Percentiles rank a stretch among this genome's conserved stretches.
phyloP scores from a whole-genome alignment of 2,113 vertebrate genomes.

The Stictonetta naevosa region DNA sequence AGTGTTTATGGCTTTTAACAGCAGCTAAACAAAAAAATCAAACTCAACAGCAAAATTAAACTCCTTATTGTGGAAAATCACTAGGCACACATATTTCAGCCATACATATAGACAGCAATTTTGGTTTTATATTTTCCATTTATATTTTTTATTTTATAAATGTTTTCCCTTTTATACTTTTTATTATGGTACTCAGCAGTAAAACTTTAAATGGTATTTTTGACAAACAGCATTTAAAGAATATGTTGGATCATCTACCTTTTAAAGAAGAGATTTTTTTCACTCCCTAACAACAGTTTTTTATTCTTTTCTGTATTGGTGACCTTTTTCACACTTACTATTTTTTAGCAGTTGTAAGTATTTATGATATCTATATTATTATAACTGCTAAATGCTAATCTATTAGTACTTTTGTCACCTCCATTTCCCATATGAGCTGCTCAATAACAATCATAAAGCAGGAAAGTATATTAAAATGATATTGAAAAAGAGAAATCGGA shows the following conservation, averaged over 20 bases:
- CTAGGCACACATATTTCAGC: neutral
- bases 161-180: neutral
- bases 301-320: neutral
- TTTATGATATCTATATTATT: neutral
- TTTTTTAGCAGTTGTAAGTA: neutral
- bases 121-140: neutral
- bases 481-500: slow-evolving; percentile 4
- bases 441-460: neutral
- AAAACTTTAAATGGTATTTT: neutral
- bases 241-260: neutral
- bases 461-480: neutral
- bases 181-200: neutral
- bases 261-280: neutral
- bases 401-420: neutral
- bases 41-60: neutral
- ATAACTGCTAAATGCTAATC: neutral
- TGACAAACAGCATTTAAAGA: neutral
- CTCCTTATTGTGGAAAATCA: neutral
- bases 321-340: neutral
- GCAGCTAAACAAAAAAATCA: neutral
- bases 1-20: neutral
- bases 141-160: neutral
- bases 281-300: neutral
- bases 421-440: neutral
- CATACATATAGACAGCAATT: neutral